Evolutionary conservation across 2,888 invertebrate species (phyloP).

Genomic region (Lochmaea crataegi): DNA sequence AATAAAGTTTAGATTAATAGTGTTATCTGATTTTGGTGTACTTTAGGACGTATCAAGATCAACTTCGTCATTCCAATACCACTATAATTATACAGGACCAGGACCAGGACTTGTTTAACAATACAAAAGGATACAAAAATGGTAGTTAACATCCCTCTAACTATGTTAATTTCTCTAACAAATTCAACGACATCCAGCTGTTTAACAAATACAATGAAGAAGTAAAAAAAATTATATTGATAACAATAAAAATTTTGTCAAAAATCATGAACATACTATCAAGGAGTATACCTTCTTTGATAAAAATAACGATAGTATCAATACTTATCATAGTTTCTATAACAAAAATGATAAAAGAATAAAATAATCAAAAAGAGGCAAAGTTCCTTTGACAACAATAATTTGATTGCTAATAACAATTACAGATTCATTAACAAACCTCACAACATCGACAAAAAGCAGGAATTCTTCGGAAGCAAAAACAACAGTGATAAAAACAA

Average conservation of each 20-base stretch:
- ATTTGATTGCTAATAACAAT: not conserved
- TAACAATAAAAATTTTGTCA: not conserved
- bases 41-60: slow-evolving; percentile 23
- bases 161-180: not conserved
- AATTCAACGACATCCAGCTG: not conserved
- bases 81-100: not conserved
- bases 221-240: not conserved
- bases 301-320: not conserved
- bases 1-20: not conserved
- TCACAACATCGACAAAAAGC: too few species aligned
- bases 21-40: not conserved
- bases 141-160: not conserved
- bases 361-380: not conserved
- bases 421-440: not conserved
- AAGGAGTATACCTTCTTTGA: not conserved
- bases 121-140: not conserved
- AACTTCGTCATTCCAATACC: slow-evolving; percentile 1
- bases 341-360: not conserved
- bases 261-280: not conserved
- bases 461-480: too few species aligned
- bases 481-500: too few species aligned
- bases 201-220: not conserved
- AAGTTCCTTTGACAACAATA: not conserved
- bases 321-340: not conserved
- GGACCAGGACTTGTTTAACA: not conserved